Evolutionary conservation across 2,797 vertebrate genomes (phyloP).

Genomic region (Chelonia mydas): DNA sequence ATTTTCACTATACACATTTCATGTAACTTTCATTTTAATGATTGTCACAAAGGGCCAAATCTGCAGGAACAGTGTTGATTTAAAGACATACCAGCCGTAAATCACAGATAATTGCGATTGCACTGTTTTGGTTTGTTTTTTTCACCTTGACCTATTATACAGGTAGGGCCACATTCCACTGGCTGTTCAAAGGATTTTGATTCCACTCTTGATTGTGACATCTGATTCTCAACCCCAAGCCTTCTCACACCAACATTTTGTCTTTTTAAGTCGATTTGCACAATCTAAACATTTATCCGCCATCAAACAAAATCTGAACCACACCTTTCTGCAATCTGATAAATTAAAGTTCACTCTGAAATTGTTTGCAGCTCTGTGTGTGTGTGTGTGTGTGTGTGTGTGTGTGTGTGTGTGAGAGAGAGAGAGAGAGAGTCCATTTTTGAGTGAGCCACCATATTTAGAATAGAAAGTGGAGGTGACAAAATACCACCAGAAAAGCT

Average conservation of each 20-base stretch:
- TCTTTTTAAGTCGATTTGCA: not conserved
- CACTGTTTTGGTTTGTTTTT: constrained; percentile 30
- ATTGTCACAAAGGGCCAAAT: constrained; percentile 36
- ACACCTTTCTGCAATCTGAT: not conserved
- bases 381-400: too few relatives aligned
- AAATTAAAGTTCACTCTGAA: not conserved
- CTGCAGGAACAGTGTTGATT: constrained; percentile 45
- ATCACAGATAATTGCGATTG: constrained; percentile 33
- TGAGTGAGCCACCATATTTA: not conserved
- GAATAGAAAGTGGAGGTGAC: not conserved
- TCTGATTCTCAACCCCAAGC: constrained; percentile 63
- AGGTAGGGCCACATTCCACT: constrained; percentile 72
- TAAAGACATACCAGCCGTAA: constrained; percentile 57
- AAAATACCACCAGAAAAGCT: constrained; percentile 44
- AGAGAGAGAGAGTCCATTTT: not conserved
- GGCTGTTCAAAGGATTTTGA: constrained; percentile 65
- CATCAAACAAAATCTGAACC: not conserved
- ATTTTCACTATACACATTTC: constrained; percentile 45
- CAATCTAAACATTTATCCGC: constrained; percentile 20
- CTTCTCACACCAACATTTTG: constrained; percentile 10
- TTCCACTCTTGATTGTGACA: constrained; percentile 66
- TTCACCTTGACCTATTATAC: constrained; percentile 49
- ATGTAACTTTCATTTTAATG: constrained; percentile 1
- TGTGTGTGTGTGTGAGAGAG: not conserved
- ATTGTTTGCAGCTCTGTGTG: not conserved